These are phyloP conservation scores for Latrodectus geometricus DNA, from an alignment of 1,140 invertebrate genomes.

Conservation along the genomic window DNA sequence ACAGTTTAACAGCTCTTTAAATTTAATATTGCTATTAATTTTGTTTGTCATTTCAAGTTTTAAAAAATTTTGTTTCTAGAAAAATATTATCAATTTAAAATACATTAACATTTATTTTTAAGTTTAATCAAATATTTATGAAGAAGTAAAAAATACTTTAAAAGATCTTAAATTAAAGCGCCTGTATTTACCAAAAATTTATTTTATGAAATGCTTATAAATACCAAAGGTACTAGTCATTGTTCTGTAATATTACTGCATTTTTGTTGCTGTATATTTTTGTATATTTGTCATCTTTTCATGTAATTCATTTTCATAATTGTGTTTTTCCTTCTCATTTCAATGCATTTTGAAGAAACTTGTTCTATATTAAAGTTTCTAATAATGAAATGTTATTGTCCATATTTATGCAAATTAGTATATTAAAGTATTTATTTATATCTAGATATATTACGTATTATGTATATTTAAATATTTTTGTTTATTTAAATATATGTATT, in stretches of 20 bases:
- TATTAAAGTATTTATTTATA: constrained; percentile 14
- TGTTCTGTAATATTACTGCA: constrained; percentile 49
- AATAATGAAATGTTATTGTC: neutral
- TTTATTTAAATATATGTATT: neutral
- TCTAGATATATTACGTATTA: neutral
- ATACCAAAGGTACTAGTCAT: constrained; percentile 61
- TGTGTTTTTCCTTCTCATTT: constrained; percentile 7
- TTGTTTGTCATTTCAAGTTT: too few species aligned
- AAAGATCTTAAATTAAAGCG: too few species aligned
- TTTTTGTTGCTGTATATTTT: constrained; percentile 40
- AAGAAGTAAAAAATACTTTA: too few species aligned
- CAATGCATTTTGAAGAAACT: neutral
- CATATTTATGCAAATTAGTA: neutral
- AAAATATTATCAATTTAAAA: too few species aligned
- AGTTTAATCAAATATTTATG: too few species aligned
- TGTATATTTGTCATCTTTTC: constrained; percentile 42
- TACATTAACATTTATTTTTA: too few species aligned
- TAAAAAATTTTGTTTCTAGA: too few species aligned
- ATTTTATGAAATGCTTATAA: neutral
- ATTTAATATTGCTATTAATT: too few species aligned
- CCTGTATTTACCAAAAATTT: too few species aligned
- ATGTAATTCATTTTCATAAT: constrained; percentile 17
- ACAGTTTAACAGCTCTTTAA: too few species aligned
- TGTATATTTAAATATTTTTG: constrained; percentile 25
- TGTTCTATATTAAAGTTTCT: neutral